These are phyloP conservation scores for Drosophila persimilis DNA, from an alignment of 1,140 invertebrate species.

Conservation along the genomic window DNA sequence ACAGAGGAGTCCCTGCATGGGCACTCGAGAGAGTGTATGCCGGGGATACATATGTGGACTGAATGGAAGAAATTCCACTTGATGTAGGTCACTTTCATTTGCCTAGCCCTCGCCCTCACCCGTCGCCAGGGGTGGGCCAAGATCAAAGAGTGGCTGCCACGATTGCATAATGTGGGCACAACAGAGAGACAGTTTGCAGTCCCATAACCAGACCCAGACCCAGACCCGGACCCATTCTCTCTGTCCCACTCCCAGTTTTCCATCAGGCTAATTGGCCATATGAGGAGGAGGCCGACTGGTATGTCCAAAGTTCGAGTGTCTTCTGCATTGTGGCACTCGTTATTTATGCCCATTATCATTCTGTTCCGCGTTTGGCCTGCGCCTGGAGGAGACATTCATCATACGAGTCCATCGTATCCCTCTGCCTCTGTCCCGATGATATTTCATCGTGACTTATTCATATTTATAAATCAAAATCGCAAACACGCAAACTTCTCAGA, in stretches of 20 bases:
- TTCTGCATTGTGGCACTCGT: conserved; percentile 32
- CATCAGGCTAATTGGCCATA: conserved; percentile 34
- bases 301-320: conserved; percentile 35
- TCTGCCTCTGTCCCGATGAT: conserved; percentile 43
- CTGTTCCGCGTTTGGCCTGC: conserved; percentile 39
- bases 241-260: conserved; percentile 15
- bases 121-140: conserved; percentile 57
- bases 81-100: conserved; percentile 80
- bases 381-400: conserved; percentile 71
- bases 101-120: conserved; percentile 29
- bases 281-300: conserved; percentile 3
- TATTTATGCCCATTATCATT: conserved; percentile 59
- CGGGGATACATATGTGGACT: conserved; percentile 37
- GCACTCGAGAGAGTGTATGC: neutral
- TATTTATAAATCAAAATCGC: conserved; percentile 77
- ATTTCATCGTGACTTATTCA: conserved; percentile 63
- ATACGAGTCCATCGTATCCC: neutral
- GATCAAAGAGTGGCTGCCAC: conserved; percentile 60
- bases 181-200: conserved; percentile 45
- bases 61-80: conserved; percentile 68
- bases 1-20: conserved; percentile 32
- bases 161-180: conserved; percentile 79
- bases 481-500: conserved; percentile 65
- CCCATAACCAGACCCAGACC: too few species aligned
- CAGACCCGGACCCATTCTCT: neutral